These are phyloP conservation scores for Serripes groenlandicus DNA, from an alignment of 2,888 invertebrate genomes.

Conservation along the genomic window DNA sequence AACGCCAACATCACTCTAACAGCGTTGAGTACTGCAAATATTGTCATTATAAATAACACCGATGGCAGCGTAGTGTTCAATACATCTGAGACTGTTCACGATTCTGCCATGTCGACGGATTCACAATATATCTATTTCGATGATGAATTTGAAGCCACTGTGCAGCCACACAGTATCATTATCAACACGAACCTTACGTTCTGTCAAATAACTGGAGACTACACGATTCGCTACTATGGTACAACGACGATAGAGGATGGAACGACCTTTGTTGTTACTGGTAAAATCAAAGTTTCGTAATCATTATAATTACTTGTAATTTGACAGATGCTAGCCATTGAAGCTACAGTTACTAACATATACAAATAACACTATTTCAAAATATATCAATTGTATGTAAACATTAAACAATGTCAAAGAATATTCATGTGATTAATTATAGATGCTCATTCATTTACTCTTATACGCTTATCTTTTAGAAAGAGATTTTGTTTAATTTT, in stretches of 20 bases:
- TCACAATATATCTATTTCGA: not conserved
- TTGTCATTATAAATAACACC: not conserved
- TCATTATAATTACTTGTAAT: too few relatives aligned
- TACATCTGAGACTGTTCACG: not conserved
- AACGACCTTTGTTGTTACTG: not conserved
- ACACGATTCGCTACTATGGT: slow-evolving; percentile 7
- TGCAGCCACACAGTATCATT: not conserved
- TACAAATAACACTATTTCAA: too few relatives aligned
- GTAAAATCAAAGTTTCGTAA: too few relatives aligned
- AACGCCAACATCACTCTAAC: slow-evolving; percentile 2
- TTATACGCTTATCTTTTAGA: too few relatives aligned
- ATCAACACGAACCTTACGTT: slow-evolving; percentile 1
- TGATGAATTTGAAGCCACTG: not conserved
- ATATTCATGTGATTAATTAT: too few relatives aligned
- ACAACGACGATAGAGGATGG: not conserved
- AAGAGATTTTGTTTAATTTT: too few relatives aligned
- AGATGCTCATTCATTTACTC: too few relatives aligned
- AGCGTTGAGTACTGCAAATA: not conserved
- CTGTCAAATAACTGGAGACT: not conserved
- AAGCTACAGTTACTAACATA: too few relatives aligned
- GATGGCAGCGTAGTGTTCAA: not conserved
- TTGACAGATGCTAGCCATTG: too few relatives aligned
- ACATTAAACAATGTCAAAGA: too few relatives aligned
- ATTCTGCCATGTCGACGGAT: not conserved
- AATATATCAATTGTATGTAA: too few relatives aligned